Evolutionary conservation across 2,113 vertebrate species (phyloP), one percentile per base, ranked within the genome.

Genomic region (Cyanoramphus novaezelandiae): DNA sequence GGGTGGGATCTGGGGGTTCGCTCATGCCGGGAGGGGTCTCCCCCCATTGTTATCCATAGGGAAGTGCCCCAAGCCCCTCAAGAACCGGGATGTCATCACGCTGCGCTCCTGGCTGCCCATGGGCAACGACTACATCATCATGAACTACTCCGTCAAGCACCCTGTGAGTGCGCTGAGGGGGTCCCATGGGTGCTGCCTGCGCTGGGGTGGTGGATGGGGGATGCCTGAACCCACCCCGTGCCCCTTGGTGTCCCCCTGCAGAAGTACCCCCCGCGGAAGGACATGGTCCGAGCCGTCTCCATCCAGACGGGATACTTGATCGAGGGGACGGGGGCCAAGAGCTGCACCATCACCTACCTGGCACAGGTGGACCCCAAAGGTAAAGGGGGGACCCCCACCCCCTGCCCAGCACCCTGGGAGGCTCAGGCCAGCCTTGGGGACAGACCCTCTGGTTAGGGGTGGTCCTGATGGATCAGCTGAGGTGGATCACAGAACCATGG

Each of bases 131-230:
- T 99, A 99, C 98, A 99, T 99, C 98, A 99, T 99, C 98, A 99
- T 99, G 99, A 99, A 99, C 98, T 99, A 99, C 98, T 99, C 99
- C 6, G 98, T 99, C 82, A 99, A 99, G 96, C 99, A 99, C 71
- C 90, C 98, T 0, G 99, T 99, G 90, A 99, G 99, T 98, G 47
- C 41, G 9, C 75, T 12, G 31, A 23, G 0, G 1, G 55, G 47
- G 10, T 53, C 47, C 41, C 5, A 11, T 47, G 21, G 35, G 12
- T 63, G 55, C 55, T 59, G 55, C 33, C 33, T 59, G 55, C 20
- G 15, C 55, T n/a, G 55, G 55, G 33, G 20, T 23, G 55, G 33
- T 59, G 33, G 33, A n/a, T n/a, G 55, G 33, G 55, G 13, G 55
- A 10, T 59, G 55, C 13, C 55, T 60, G 59, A 25, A 25, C n/a